phyloP scores from a whole-genome alignment of 2,113 vertebrate species.

The Probosciger aterrimus region DNA sequence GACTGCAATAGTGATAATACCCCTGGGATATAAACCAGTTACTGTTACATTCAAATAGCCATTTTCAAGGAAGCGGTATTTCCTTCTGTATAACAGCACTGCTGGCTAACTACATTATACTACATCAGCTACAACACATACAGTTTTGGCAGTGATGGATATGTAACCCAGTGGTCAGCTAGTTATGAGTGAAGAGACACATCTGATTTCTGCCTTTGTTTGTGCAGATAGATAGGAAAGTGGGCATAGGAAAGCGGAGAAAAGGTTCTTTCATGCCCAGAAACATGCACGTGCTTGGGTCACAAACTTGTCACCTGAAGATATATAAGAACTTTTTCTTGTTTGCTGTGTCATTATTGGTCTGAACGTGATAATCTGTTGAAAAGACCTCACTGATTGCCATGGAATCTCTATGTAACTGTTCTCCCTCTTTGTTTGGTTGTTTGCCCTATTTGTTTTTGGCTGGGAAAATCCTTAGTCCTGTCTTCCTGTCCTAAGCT shows the following conservation, averaged over 20 bases:
- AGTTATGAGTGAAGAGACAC: neutral
- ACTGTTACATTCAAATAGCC: neutral
- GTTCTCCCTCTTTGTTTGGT: neutral
- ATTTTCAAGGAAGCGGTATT: neutral
- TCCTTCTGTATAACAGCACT: neutral
- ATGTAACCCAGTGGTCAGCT: neutral
- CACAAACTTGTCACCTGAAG: neutral
- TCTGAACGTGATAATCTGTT: neutral
- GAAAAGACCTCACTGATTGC: neutral
- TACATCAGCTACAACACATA: neutral
- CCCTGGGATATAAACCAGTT: neutral
- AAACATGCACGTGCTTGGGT: neutral
- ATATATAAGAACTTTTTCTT: rapidly evolving
- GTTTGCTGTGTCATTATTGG: neutral
- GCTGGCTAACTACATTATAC: neutral
- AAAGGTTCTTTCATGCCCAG: neutral
- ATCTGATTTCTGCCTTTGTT: neutral
- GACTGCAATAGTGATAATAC: neutral
- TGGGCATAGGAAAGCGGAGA: neutral
- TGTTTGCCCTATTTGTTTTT: neutral
- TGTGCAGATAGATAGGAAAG: neutral
- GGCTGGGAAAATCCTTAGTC: neutral
- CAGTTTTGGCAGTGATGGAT: neutral
- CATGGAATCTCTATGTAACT: rapidly evolving
- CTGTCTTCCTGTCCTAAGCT: neutral